A percentile compares a stretch with the other conserved stretches of the same genome.
Evolutionary conservation across 2,888 invertebrate species (phyloP).

Genomic region (Tridacna gigas): DNA sequence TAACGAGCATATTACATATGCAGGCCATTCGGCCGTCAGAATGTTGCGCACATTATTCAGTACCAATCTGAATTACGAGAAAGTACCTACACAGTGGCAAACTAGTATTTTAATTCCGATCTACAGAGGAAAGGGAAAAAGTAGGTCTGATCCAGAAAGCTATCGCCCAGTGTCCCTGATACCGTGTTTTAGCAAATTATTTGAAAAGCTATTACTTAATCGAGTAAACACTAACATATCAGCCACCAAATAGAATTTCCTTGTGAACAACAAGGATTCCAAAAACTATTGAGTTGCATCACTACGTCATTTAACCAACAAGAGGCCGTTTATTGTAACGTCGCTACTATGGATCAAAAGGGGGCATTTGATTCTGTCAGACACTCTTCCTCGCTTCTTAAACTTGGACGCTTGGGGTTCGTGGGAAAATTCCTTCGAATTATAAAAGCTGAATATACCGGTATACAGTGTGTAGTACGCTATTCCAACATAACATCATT

Average conservation of each 20-base stretch:
- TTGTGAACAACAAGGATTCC: no score
- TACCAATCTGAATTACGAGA: neutral
- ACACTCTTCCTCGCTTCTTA: constrained; percentile 20
- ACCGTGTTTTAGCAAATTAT: neutral
- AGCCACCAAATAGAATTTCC: constrained; percentile 3
- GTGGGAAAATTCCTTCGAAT: no score
- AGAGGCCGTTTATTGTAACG: constrained; percentile 11
- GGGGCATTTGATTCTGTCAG: constrained; percentile 38
- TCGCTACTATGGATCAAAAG: no score
- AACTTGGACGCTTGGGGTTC: no score
- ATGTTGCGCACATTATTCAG: neutral
- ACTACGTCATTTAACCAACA: constrained; percentile 31
- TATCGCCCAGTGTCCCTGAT: no score
- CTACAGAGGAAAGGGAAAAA: neutral
- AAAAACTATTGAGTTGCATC: constrained; percentile 17
- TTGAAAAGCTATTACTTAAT: no score
- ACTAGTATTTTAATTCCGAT: no score
- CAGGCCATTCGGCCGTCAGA: neutral
- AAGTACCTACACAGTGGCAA: neutral
- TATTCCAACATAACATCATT: neutral
- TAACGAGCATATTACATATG: neutral
- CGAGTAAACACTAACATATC: neutral
- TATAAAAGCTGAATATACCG: constrained; percentile 5
- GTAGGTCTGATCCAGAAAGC: no score
- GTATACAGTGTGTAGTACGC: constrained; percentile 18